phyloP scores from a whole-genome alignment of 2,113 vertebrate species.

The Melierax canorus region DNA sequence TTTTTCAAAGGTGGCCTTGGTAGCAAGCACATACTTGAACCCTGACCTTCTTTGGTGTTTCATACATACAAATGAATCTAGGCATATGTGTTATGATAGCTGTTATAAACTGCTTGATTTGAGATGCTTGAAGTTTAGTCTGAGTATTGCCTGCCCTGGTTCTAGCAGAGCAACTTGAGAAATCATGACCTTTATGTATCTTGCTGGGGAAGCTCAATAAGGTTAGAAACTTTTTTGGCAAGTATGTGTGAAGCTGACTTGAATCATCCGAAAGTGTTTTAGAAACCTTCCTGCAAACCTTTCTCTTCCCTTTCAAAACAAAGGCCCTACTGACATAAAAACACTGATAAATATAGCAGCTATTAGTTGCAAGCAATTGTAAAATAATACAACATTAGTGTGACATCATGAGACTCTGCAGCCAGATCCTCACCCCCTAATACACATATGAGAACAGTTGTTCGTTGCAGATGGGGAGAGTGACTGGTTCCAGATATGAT shows the following conservation, averaged over 20 bases:
- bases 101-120: neutral
- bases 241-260: neutral
- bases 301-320: constrained; percentile 33
- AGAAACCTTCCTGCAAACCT: constrained; percentile 15
- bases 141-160: neutral
- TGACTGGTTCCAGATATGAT: constrained; percentile 82
- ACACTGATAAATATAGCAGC: constrained; percentile 60
- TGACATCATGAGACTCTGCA: constrained; percentile 74
- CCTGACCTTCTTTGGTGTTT: neutral
- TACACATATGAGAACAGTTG: constrained; percentile 78
- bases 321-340: constrained; percentile 34
- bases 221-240: neutral
- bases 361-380: constrained; percentile 65
- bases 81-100: neutral
- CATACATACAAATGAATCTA: fast-evolving
- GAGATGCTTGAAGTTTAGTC: neutral
- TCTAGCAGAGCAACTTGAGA: neutral
- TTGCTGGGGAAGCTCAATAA: neutral
- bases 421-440: constrained; percentile 65
- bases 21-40: neutral
- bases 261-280: constrained; percentile 25
- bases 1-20: neutral
- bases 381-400: constrained; percentile 68
- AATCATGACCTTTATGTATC: neutral
- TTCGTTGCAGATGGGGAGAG: constrained; percentile 79